phyloP scores from a whole-genome alignment of 2,797 vertebrate species.

The Allobates femoralis region DNA sequence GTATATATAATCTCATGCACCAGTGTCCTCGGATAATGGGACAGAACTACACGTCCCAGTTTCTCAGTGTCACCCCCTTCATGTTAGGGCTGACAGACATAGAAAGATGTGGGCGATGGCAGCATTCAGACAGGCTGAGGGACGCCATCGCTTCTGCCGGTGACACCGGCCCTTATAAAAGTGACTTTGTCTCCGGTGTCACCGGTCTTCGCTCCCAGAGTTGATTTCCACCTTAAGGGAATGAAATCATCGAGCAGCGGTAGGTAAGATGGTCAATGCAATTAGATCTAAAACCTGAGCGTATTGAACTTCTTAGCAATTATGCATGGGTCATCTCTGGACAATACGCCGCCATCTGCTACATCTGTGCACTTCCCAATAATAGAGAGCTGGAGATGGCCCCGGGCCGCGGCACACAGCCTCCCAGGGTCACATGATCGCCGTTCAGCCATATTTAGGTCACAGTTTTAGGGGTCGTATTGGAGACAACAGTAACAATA shows the following conservation, averaged over 20 bases:
- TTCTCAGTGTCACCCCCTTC: too few species aligned
- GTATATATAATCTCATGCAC: too few species aligned
- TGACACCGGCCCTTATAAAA: not conserved
- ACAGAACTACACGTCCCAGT: too few species aligned
- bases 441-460: slow-evolving; percentile 99
- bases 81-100: not conserved
- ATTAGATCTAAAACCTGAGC: slow-evolving; percentile 89
- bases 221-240: slow-evolving; percentile 83
- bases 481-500: slow-evolving; percentile 16
- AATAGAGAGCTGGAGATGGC: slow-evolving; percentile 86
- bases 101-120: not conserved
- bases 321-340: slow-evolving; percentile 92
- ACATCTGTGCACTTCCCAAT: slow-evolving; percentile 92
- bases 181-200: not conserved
- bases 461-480: slow-evolving; percentile 78
- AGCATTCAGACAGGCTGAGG: not conserved
- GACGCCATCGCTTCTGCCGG: not conserved
- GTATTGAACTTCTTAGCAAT: slow-evolving; percentile 91
- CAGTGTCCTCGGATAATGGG: too few species aligned
- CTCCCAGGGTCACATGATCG: slow-evolving; percentile 95
- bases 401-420: slow-evolving; percentile 82
- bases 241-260: slow-evolving; percentile 76
- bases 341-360: slow-evolving; percentile 98
- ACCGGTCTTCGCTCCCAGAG: slow-evolving; percentile 44
- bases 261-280: slow-evolving; percentile 85